Evolutionary conservation across 2,113 vertebrate species (phyloP), one percentile per base, ranked within the genome.

Genomic region (Strigops habroptila): DNA sequence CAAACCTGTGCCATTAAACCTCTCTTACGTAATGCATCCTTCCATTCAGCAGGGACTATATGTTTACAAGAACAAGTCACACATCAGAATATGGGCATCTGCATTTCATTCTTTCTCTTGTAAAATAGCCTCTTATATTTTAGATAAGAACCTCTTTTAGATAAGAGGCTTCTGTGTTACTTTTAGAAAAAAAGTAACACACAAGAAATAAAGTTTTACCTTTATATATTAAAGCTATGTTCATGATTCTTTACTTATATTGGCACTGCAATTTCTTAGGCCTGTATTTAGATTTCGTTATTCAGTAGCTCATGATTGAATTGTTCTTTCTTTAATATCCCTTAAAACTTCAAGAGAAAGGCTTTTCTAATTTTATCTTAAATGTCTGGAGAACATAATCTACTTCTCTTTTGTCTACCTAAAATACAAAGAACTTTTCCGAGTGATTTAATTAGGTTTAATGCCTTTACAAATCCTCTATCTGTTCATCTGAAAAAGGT

Each of bases 101-200:
- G 35, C 0, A 0, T 71, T 84, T 89, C 3, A 6, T 48, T 78
- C 16, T 86, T 12, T 69, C 6, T 67, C 16, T 65, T 4, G 2
- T 27, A 37, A 63, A 8, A 35, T 75, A 62, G 28, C 3, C 0
- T 67, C 14, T 37, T 46, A 4, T 3, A 6, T 76, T 88, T 23
- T 33, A 53, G 71, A 7, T 57, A 57, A 57, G 55, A n/a, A 31
- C 55, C 12, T 57, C 19, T 57, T 57, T 57, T n/a, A n/a, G 14
- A 14, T n/a, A 57, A 57, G 31, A 57, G 55, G 55, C 55, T 57
- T 57, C 33, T 59, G 55, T 59, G 21, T 59, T 59, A 59, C 55
- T 59, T 59, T 22, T 22, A n/a, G 21, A 71, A 55, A n/a, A 48
- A n/a, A 52, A 35, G 4, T 21, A 43, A 9, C 5, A 21, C 33